A percentile compares a stretch with the other conserved stretches of the same genome.
Conservation (phyloP, 2,113 vertebrate species). For the Nesoenas mayeri region DNA sequence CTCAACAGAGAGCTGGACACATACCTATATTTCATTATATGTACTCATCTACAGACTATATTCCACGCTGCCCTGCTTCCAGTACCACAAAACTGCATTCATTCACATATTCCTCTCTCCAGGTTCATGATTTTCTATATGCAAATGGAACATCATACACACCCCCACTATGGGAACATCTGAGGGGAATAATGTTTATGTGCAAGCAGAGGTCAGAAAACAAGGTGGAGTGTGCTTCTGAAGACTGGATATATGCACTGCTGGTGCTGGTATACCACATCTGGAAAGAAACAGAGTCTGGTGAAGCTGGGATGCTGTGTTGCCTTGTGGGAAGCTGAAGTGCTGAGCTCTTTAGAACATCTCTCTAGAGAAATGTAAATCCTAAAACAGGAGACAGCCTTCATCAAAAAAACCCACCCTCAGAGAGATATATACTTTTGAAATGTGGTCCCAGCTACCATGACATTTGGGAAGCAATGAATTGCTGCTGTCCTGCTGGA, state of each 20-base stretch:
- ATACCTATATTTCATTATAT: background rate
- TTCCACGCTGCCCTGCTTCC: background rate
- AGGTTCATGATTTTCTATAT: background rate
- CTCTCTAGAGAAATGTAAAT: background rate
- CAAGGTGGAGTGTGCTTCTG: background rate
- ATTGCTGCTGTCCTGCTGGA: background rate
- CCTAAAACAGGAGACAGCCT: background rate
- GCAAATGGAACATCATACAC: background rate
- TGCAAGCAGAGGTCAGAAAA: background rate
- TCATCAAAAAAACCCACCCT: background rate
- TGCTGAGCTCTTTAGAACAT: background rate
- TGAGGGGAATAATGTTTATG: background rate
- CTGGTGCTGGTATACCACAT: background rate
- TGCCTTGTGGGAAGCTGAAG: accelerated
- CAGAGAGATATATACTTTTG: background rate
- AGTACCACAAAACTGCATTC: background rate
- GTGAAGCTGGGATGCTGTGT: background rate
- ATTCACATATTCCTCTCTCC: background rate
- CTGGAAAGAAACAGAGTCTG: background rate
- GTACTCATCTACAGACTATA: background rate
- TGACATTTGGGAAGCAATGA: background rate
- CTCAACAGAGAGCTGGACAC: background rate
- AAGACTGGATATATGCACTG: background rate
- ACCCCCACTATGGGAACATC: accelerated
- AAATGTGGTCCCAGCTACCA: background rate